phyloP scores from a whole-genome alignment of 2,888 invertebrate species.

The Nipponacmea schrenckii region DNA sequence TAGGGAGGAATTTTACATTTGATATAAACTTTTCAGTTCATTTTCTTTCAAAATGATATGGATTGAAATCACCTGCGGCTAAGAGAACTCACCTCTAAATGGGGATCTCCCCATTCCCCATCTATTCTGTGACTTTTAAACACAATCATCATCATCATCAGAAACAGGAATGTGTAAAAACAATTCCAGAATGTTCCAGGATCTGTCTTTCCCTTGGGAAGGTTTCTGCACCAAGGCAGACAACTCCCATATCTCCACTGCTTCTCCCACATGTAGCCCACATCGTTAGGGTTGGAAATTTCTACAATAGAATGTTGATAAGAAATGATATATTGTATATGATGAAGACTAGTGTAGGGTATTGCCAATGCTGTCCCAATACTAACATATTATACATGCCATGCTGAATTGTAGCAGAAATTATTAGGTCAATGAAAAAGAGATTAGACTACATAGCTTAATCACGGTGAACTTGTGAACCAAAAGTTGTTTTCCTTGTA shows the following conservation, averaged over 20 bases:
- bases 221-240: slow-evolving; percentile 49
- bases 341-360: slow-evolving; percentile 8
- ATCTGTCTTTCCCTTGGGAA: slow-evolving; percentile 50
- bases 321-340: neutral
- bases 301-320: slow-evolving; percentile 33
- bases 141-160: slow-evolving; percentile 53
- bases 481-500: slow-evolving; percentile 21
- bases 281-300: slow-evolving; percentile 52
- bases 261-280: slow-evolving; percentile 60
- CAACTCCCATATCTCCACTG: slow-evolving; percentile 54
- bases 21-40: too few species aligned
- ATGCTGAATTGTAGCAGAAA: too few species aligned
- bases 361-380: too few species aligned
- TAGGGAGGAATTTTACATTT: too few species aligned
- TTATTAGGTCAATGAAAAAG: too few species aligned
- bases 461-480: too few species aligned
- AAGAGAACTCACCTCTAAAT: slow-evolving; percentile 5
- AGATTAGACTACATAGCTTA: too few species aligned
- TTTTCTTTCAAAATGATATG: too few species aligned
- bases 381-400: too few species aligned
- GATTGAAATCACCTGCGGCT: too few species aligned
- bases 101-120: slow-evolving; percentile 29
- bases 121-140: slow-evolving; percentile 48
- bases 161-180: slow-evolving; percentile 54
- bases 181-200: slow-evolving; percentile 60